A percentile compares a stretch with the other conserved stretches of the same genome.
phyloP scores from a whole-genome alignment of 2,797 vertebrate genomes.

The Pitangus sulphuratus region DNA sequence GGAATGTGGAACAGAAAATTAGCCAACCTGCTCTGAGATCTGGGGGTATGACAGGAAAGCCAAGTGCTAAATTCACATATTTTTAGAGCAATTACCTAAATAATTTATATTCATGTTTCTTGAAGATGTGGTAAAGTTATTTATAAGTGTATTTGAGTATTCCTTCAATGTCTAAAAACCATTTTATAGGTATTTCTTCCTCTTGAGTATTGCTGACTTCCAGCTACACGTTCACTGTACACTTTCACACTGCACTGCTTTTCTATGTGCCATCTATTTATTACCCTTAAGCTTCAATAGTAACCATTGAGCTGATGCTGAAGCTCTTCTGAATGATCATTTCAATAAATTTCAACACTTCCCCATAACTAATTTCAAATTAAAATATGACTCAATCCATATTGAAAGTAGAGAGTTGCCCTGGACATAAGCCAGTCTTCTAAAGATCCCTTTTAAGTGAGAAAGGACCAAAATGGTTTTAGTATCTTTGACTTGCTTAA shows the following conservation, averaged over 20 bases:
- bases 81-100: not conserved
- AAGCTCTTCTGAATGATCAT: conserved; percentile 56
- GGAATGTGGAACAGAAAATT: not conserved
- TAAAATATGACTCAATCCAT: conserved; percentile 49
- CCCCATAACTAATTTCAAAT: conserved; percentile 69
- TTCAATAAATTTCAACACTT: conserved; percentile 65
- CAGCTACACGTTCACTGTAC: not conserved
- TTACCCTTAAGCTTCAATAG: not conserved
- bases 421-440: conserved; percentile 57
- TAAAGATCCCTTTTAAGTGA: conserved; percentile 59
- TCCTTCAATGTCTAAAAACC: not conserved
- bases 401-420: conserved; percentile 54
- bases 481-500: not conserved
- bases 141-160: not conserved
- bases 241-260: not conserved
- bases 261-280: conserved; percentile 33
- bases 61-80: not conserved
- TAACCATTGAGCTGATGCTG: not conserved
- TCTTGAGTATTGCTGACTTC: not conserved
- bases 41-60: not conserved
- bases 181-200: conserved; percentile 12
- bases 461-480: not conserved
- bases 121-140: not conserved
- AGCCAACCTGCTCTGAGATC: not conserved
- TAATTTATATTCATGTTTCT: not conserved